phyloP scores from a whole-genome alignment of 1,140 invertebrate genomes.

The Cheumatopsyche charites region DNA sequence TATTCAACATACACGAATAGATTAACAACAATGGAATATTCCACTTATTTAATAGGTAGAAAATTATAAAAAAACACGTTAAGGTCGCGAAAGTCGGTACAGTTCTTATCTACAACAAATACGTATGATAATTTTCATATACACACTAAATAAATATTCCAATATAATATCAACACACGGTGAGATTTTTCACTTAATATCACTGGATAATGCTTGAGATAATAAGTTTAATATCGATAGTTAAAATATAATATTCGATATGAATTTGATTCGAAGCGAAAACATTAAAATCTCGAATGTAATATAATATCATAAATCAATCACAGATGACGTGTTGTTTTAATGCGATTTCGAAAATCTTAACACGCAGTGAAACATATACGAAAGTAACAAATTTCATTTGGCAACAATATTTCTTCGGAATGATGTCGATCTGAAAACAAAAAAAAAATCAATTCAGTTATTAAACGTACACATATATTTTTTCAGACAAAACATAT shows the following conservation, averaged over 20 bases:
- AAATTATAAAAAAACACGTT: too few relatives aligned
- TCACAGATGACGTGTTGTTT: background rate
- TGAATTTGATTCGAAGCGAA: conserved; percentile 12
- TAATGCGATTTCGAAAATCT: background rate
- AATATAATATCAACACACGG: conserved; percentile 5
- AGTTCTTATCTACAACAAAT: too few relatives aligned
- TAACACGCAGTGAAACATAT: background rate
- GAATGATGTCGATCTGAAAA: conserved; percentile 2
- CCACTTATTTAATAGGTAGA: too few relatives aligned
- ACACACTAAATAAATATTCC: conserved; percentile 4
- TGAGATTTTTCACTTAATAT: background rate
- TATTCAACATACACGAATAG: too few relatives aligned
- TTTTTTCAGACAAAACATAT: background rate
- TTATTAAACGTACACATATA: background rate
- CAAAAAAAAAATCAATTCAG: background rate
- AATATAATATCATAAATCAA: conserved; percentile 12
- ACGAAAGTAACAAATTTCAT: conserved; percentile 1
- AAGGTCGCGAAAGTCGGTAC: too few relatives aligned
- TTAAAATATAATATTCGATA: conserved; percentile 7
- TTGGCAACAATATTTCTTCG: conserved; percentile 4
- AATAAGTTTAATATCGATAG: background rate
- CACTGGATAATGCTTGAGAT: too few relatives aligned
- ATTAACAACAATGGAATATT: too few relatives aligned
- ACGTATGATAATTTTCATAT: too few relatives aligned
- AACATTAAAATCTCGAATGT: background rate